Evolutionary conservation across 2,888 invertebrate species (phyloP).

Genomic region (Nemurella pictetii): DNA sequence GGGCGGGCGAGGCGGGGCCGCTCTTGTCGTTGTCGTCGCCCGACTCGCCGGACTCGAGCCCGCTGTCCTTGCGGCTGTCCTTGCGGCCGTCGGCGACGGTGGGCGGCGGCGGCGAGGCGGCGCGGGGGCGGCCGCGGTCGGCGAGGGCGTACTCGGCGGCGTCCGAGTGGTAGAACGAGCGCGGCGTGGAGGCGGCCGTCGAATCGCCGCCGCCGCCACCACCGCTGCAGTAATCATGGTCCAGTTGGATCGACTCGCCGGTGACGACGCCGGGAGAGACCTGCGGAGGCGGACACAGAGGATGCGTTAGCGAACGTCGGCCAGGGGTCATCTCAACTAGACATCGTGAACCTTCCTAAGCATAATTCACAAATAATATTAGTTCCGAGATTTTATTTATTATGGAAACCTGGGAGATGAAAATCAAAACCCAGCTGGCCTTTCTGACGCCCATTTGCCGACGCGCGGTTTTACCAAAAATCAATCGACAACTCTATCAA

Average conservation of each 20-base stretch:
- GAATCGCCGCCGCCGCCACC: constrained; percentile 6
- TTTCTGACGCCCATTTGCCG: too few species aligned
- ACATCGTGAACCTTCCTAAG: too few species aligned
- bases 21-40: constrained; percentile 46
- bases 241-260: constrained; percentile 54
- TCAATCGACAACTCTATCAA: too few species aligned
- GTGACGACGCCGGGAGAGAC: constrained; percentile 39
- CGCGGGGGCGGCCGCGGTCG: background rate
- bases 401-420: too few species aligned
- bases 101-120: constrained; percentile 33
- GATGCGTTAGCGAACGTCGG: too few species aligned
- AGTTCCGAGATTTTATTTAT: too few species aligned
- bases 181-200: constrained; percentile 37
- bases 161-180: constrained; percentile 43
- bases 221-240: constrained; percentile 62
- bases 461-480: too few species aligned
- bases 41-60: constrained; percentile 52
- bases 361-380: too few species aligned
- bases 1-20: background rate
- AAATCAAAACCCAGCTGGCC: too few species aligned
- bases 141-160: constrained; percentile 39
- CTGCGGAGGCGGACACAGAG: constrained; percentile 33
- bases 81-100: constrained; percentile 31
- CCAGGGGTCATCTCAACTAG: too few species aligned
- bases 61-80: constrained; percentile 50